Conservation (phyloP, 2,888 invertebrate genomes). For the Julus scanicus region DNA sequence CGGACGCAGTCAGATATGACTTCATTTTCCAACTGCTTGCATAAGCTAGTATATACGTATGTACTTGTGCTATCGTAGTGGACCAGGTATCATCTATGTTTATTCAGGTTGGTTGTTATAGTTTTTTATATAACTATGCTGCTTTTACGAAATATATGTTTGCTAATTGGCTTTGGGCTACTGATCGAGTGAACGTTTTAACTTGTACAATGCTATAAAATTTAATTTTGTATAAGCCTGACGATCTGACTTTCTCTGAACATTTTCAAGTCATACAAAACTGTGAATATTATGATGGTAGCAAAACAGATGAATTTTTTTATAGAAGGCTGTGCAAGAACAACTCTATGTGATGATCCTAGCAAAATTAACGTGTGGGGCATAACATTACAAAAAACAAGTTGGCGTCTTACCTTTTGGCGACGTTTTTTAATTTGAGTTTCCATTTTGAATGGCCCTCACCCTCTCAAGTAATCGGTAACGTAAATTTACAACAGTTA, state of each 20-base stretch:
- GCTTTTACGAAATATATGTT: neutral
- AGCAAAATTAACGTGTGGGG: too few species aligned
- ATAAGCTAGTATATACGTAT: neutral
- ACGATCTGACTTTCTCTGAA: too few species aligned
- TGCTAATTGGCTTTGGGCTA: neutral
- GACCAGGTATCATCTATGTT: neutral
- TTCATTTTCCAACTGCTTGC: neutral
- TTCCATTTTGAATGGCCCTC: constrained; percentile 10
- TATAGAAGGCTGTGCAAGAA: too few species aligned
- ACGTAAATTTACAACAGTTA: neutral
- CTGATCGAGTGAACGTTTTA: neutral
- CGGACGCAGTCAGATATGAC: neutral
- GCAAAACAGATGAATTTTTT: too few species aligned
- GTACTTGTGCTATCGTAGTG: neutral
- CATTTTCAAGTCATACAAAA: too few species aligned
- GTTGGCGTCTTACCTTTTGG: constrained; percentile 7
- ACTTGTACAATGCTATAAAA: neutral
- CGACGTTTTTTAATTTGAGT: constrained; percentile 9
- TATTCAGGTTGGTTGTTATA: neutral
- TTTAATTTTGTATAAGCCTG: neutral
- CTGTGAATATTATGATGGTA: too few species aligned
- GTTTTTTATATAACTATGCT: neutral
- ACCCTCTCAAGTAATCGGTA: too few species aligned
- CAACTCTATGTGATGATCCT: too few species aligned
- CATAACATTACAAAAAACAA: too few species aligned